phyloP scores from a whole-genome alignment of 64 coral and sea anemone genomes.

The Hydrozoanthus tunicans region DNA sequence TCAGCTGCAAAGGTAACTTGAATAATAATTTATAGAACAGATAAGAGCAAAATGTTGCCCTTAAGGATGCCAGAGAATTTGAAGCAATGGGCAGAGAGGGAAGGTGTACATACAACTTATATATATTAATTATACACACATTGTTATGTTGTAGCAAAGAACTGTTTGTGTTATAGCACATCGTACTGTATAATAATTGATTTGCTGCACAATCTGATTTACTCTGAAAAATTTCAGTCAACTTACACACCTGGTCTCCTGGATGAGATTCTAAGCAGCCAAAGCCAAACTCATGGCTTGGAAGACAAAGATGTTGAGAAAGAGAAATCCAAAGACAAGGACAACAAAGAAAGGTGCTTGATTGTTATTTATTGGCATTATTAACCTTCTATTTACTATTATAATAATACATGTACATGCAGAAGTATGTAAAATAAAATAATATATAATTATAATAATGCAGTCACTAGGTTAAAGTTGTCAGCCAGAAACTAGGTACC shows the following conservation, averaged over 20 bases:
- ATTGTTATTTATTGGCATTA: background rate
- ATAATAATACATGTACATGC: background rate
- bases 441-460: no score
- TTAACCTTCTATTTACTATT: background rate
- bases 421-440: no score
- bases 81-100: background rate
- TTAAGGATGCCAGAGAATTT: background rate
- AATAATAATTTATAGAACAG: background rate
- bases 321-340: constrained; percentile 69
- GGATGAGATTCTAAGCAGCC: constrained; percentile 86
- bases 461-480: no score
- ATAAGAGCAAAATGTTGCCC: background rate
- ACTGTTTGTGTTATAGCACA: background rate
- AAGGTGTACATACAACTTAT: background rate
- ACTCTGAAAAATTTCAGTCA: constrained; percentile 37
- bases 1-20: constrained; percentile 61
- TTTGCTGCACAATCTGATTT: background rate
- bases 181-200: background rate
- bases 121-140: no score
- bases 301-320: constrained; percentile 66
- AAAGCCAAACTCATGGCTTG: constrained; percentile 87
- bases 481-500: background rate
- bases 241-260: constrained; percentile 76
- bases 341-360: constrained; percentile 57
- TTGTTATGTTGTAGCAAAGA: background rate